Conservation (phyloP, 2,797 vertebrate genomes). For the Pseudochaenichthys georgianus region DNA sequence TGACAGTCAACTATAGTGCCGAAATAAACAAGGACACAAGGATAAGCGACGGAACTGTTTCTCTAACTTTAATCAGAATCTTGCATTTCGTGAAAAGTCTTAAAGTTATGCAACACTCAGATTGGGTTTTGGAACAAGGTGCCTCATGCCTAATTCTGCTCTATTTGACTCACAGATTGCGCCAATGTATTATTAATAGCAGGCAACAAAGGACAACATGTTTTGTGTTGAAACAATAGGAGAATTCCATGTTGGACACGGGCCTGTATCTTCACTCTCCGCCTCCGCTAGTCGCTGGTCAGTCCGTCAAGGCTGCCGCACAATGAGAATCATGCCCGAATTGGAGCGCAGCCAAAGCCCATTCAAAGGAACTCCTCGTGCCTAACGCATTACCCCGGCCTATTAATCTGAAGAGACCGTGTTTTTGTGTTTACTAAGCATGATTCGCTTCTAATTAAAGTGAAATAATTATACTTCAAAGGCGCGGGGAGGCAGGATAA, state of each 20-base stretch:
- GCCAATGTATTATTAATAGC: constrained; percentile 71
- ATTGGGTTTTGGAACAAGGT: constrained; percentile 10
- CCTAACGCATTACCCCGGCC: constrained; percentile 71
- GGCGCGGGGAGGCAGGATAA: constrained; percentile 88
- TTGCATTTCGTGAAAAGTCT: neutral
- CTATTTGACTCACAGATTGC: constrained; percentile 70
- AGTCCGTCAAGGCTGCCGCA: constrained; percentile 63
- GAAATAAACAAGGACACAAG: neutral
- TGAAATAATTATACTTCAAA: constrained; percentile 97
- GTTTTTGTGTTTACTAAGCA: constrained; percentile 94
- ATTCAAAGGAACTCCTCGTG: constrained; percentile 71
- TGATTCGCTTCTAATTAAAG: constrained; percentile 96
- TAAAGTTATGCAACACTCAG: constrained; percentile 21
- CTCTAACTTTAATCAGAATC: neutral
- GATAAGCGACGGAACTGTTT: neutral
- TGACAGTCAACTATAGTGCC: neutral
- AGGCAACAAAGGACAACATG: constrained; percentile 76
- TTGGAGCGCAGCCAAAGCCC: constrained; percentile 77
- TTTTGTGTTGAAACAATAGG: constrained; percentile 73
- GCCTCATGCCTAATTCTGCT: constrained; percentile 24
- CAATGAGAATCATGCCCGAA: constrained; percentile 72
- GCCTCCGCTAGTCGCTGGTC: constrained; percentile 53
- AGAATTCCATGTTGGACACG: constrained; percentile 59
- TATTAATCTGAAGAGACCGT: constrained; percentile 77
- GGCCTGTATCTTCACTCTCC: constrained; percentile 37